Base-by-base conservation (phyloP, 2,797 vertebrate genomes). In the Cuculus canorus region DNA sequence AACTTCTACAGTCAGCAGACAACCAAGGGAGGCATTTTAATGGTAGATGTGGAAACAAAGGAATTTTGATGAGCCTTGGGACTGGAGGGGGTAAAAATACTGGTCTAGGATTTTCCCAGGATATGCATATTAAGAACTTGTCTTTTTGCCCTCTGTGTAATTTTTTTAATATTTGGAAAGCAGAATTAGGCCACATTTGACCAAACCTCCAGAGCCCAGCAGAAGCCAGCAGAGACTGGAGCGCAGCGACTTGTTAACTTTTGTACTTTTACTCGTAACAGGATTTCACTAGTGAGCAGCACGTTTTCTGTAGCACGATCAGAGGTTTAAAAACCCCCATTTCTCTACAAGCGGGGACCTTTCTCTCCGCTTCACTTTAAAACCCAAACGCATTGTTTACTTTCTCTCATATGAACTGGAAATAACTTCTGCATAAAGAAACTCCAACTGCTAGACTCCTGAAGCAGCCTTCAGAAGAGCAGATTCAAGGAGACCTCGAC, bases 131-230 rank as follows among this genome's bases (percentile, higher is more conserved):
- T 90, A 95, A 95, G 77, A 86, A 80, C 82, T 95, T 93, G 84
- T 82, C 91, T 95, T 96, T 94, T 93, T 96, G 86, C 91, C 93
- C 92, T 95, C 82, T 94, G 72, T 91, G 92, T 96, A 89, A 53
- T 87, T 89, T 93, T 93, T 93, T 92, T 86, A 96, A 91, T 92
- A 96, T 95, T 87, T 96, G 85, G 93, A 96, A 97, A 93, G 91
- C 93, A 92, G 96, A 95, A 95, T 91, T 94, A 94, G 95, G 93
- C 92, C 91, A 91, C 72, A 59, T 92, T 96, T 94, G 95, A 95
- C 95, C 94, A 97, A 96, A 93, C 76, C 93, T 94, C 93, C 85
- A 89, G 92, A 93, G 95, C 77, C 79, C 52, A 81, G 72, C 45
- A 80, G 73, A 56, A 95, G 52, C 87, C 93, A 91, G 63, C 76